These are phyloP conservation scores for Siniperca knerii DNA, from an alignment of 2,113 vertebrate species.

Conservation along the genomic window DNA sequence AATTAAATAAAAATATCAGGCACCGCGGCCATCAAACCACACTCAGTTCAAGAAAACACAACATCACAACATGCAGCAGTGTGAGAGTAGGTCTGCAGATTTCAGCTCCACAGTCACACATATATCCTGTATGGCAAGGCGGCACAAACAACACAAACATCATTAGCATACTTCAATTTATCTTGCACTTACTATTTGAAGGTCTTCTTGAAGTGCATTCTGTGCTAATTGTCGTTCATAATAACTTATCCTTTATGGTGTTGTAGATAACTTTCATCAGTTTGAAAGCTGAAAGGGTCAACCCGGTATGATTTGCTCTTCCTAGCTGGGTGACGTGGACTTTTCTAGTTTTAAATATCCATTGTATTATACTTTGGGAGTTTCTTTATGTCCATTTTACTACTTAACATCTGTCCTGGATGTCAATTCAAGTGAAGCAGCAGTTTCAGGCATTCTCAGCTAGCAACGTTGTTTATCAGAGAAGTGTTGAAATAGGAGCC, in stretches of 20 bases:
- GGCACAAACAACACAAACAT: background rate
- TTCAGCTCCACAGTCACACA: background rate
- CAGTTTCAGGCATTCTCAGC: background rate
- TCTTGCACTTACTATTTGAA: slow-evolving; percentile 1
- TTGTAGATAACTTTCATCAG: background rate
- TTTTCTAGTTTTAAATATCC: background rate
- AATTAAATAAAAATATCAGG: no score
- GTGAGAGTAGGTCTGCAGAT: background rate
- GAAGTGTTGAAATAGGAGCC: background rate
- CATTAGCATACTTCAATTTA: background rate
- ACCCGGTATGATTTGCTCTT: background rate
- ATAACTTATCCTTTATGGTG: background rate
- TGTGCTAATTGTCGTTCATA: no score
- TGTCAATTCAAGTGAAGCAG: accelerated
- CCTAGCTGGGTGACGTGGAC: no score
- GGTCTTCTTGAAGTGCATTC: background rate
- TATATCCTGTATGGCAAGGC: background rate
- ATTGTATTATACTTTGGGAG: background rate
- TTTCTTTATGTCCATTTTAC: background rate
- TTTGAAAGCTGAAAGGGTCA: background rate
- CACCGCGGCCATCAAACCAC: background rate
- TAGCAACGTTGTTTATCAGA: background rate
- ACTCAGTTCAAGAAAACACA: background rate
- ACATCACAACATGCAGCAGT: background rate
- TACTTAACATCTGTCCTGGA: background rate